A percentile compares a stretch with the other conserved stretches of the same genome.
Conservation (phyloP, 2,888 invertebrate genomes). For the Pandemis heparana region DNA sequence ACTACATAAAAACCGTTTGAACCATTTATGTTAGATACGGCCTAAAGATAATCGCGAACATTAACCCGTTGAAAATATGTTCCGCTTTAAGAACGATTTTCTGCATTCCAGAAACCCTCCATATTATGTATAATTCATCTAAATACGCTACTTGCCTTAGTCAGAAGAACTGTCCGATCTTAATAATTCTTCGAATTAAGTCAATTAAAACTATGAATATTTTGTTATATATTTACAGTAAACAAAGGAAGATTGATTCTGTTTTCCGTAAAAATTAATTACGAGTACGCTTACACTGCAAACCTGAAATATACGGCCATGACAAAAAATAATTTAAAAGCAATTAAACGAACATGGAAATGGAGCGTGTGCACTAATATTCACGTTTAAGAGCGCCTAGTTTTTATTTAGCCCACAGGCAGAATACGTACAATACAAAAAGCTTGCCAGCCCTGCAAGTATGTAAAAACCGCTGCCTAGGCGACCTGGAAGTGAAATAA, state of each 20-base stretch:
- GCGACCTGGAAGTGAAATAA: conserved; percentile 18
- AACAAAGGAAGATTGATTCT: background rate
- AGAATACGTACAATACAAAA: conserved; percentile 41
- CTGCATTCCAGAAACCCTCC: no score
- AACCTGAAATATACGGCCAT: background rate
- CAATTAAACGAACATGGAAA: conserved; percentile 28
- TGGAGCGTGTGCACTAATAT: conserved; percentile 27
- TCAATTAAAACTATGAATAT: background rate
- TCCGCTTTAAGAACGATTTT: no score
- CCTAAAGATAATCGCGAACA: no score
- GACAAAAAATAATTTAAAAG: conserved; percentile 28
- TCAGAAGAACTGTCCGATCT: background rate
- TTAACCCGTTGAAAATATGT: no score
- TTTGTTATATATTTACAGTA: background rate
- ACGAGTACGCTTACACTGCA: conserved; percentile 4
- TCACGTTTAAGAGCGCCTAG: conserved; percentile 35
- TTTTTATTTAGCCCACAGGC: conserved; percentile 42
- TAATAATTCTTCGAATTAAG: background rate
- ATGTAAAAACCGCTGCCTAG: conserved; percentile 18
- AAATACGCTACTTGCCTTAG: background rate
- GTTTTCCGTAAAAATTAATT: conserved; percentile 16
- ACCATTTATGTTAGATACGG: no score
- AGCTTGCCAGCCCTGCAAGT: conserved; percentile 39
- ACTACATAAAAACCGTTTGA: no score
- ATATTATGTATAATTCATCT: background rate